Percentiles rank a stretch among this genome's conserved stretches.
phyloP scores from a whole-genome alignment of 2,797 vertebrate species.

The Spatula clypeata region DNA sequence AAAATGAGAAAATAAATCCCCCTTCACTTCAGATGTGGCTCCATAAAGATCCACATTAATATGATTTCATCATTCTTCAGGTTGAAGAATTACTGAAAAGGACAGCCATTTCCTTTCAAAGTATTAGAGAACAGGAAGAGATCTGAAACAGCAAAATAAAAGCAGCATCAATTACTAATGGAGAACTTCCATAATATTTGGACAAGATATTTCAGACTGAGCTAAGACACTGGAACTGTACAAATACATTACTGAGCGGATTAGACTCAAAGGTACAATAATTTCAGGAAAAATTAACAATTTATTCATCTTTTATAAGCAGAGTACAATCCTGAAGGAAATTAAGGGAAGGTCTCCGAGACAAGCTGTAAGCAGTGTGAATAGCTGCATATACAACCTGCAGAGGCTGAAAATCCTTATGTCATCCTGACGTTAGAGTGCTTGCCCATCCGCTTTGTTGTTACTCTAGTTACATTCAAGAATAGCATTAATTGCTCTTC shows the following conservation, averaged over 20 bases:
- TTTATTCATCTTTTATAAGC: background rate
- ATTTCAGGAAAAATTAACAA: background rate
- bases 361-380: background rate
- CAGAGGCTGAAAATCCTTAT: background rate
- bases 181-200: background rate
- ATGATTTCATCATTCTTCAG: background rate
- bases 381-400: background rate
- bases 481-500: constrained; percentile 12
- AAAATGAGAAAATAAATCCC: background rate
- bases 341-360: background rate
- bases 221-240: background rate
- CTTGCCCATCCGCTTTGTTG: background rate
- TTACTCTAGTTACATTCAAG: background rate
- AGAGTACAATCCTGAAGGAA: background rate
- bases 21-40: background rate
- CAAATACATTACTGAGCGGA: background rate
- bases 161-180: background rate
- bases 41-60: background rate
- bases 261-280: background rate
- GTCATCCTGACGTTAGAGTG: background rate
- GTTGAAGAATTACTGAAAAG: background rate
- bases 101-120: background rate
- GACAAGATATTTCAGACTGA: background rate
- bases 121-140: background rate
- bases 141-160: background rate